Conservation (phyloP, 2,113 vertebrate genomes). For the Salvator merianae region DNA sequence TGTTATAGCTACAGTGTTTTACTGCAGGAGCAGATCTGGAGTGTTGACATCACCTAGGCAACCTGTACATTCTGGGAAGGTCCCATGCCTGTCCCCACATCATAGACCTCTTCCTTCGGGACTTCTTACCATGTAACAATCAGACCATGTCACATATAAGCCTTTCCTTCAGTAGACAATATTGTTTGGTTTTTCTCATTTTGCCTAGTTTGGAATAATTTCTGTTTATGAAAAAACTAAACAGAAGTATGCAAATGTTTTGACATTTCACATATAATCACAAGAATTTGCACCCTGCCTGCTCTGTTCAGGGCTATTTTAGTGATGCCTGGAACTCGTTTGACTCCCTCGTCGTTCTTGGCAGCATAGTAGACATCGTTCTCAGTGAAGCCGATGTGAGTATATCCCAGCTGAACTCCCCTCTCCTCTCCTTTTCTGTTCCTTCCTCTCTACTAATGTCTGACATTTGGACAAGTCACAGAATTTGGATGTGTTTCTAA, state of each 20-base stretch:
- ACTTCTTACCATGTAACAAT: background rate
- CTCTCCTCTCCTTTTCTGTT: constrained; percentile 59
- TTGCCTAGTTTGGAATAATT: constrained; percentile 71
- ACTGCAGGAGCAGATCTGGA: background rate
- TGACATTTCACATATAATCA: constrained; percentile 74
- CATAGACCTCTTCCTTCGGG: background rate
- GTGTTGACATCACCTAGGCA: background rate
- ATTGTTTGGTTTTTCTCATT: constrained; percentile 67
- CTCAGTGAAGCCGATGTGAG: constrained; percentile 99
- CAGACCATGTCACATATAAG: constrained; percentile 50
- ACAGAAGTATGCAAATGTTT: constrained; percentile 72
- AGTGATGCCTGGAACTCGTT: constrained; percentile 98
- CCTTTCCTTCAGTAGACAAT: constrained; percentile 74
- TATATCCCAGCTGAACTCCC: constrained; percentile 75
- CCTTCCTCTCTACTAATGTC: constrained; percentile 70
- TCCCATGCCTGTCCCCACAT: background rate
- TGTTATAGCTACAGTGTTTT: background rate
- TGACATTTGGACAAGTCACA: constrained; percentile 86
- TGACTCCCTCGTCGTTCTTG: constrained; percentile 99
- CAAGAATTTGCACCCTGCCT: constrained; percentile 82
- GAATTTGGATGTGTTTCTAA: constrained; percentile 71
- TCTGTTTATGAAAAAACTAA: constrained; percentile 73
- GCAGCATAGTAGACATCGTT: constrained; percentile 99
- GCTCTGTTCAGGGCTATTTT: constrained; percentile 96
- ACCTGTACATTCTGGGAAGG: background rate